Evolutionary conservation across 2,797 vertebrate genomes (phyloP).

Genomic region (Phrynocephalus vlangalii): DNA sequence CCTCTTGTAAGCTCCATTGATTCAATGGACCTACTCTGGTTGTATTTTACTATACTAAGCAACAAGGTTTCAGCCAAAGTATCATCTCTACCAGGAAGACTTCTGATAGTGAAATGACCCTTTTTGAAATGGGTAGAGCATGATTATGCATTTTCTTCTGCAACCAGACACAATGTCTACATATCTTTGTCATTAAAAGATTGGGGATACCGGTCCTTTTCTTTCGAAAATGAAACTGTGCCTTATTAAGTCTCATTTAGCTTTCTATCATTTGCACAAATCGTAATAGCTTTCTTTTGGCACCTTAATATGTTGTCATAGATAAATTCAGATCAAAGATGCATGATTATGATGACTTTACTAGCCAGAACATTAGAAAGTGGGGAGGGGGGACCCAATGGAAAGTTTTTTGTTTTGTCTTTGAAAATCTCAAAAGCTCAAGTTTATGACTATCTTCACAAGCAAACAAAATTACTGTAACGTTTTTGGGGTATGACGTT

Average conservation of each 20-base stretch:
- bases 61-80: too few relatives aligned
- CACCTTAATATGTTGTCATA: constrained; percentile 68
- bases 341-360: constrained; percentile 66
- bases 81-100: neutral
- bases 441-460: constrained; percentile 38
- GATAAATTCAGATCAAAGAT: constrained; percentile 72
- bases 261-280: constrained; percentile 67
- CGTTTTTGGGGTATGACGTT: too few relatives aligned
- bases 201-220: neutral
- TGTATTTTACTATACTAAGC: too few relatives aligned
- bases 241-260: constrained; percentile 65
- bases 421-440: constrained; percentile 67
- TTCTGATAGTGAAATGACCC: constrained; percentile 32
- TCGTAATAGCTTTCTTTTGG: constrained; percentile 69
- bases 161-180: constrained; percentile 20
- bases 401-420: constrained; percentile 60
- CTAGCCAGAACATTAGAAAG: constrained; percentile 47
- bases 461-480: neutral
- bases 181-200: constrained; percentile 51
- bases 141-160: constrained; percentile 50
- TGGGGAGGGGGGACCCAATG: neutral
- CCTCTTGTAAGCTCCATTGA: too few relatives aligned
- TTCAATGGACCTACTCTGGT: too few relatives aligned
- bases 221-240: constrained; percentile 64
- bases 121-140: constrained; percentile 35